Percentiles rank a stretch among this genome's conserved stretches.
These are phyloP conservation scores for Thera britannica DNA, from an alignment of 2,888 invertebrate species.

Conservation along the genomic window DNA sequence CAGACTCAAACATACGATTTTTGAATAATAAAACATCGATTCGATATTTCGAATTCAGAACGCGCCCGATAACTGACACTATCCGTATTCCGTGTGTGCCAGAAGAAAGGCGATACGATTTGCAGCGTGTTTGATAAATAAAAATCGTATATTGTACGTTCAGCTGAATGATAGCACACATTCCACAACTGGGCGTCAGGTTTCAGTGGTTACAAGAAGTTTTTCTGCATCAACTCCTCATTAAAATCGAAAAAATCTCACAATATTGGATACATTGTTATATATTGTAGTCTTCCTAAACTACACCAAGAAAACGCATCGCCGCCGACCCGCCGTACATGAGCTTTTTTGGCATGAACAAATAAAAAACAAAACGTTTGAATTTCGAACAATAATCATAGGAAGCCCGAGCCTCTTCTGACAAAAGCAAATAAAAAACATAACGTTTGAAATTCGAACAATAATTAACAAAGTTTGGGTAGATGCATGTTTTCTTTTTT, in stretches of 20 bases:
- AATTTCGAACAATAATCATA: not conserved
- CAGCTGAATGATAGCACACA: slow-evolving; percentile 16
- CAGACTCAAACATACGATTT: slow-evolving; percentile 49
- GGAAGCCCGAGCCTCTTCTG: too few species aligned
- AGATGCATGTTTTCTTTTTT: not conserved
- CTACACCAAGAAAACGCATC: not conserved
- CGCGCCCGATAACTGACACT: slow-evolving; percentile 45
- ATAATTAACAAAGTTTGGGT: not conserved
- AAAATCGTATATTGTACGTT: slow-evolving; percentile 27
- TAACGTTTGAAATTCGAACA: not conserved
- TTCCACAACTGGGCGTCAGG: not conserved
- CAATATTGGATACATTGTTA: not conserved
- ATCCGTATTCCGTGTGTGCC: slow-evolving; percentile 37
- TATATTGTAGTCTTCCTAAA: not conserved
- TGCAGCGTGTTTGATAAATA: slow-evolving; percentile 32
- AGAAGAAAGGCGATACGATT: slow-evolving; percentile 30
- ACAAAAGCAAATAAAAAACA: not conserved
- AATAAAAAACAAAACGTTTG: not conserved
- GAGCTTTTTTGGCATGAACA: not conserved
- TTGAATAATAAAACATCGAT: slow-evolving; percentile 62
- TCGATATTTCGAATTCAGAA: slow-evolving; percentile 46
- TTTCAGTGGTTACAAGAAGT: not conserved
- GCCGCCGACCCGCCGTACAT: not conserved
- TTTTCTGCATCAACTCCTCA: not conserved
- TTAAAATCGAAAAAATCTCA: not conserved